Evolutionary conservation across 2,113 vertebrate species (phyloP).

Genomic region (Brachionichthys hirsutus): DNA sequence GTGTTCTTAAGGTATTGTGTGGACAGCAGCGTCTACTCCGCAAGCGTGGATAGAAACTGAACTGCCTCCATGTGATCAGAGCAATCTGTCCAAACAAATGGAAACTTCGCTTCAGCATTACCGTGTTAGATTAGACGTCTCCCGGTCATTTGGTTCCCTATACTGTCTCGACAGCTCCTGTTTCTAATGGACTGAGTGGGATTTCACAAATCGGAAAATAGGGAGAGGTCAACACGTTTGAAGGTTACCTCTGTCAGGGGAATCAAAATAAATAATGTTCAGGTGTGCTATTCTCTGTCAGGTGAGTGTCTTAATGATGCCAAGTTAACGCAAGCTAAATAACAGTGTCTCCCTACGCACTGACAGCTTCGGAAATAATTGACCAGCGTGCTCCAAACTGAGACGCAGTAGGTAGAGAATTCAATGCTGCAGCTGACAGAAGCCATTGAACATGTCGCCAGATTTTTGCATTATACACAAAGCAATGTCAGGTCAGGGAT

Average conservation of each 20-base stretch:
- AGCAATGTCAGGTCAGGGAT: constrained; percentile 81
- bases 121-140: constrained; percentile 65
- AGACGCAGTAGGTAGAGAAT: constrained; percentile 81
- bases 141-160: constrained; percentile 61
- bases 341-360: constrained; percentile 75
- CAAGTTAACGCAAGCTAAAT: constrained; percentile 84
- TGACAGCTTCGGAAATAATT: constrained; percentile 86
- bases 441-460: constrained; percentile 81
- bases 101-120: constrained; percentile 46
- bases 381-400: constrained; percentile 81
- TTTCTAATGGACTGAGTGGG: constrained; percentile 64
- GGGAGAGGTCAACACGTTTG: constrained; percentile 73
- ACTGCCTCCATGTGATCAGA: constrained; percentile 57
- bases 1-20: constrained; percentile 31
- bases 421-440: constrained; percentile 82
- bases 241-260: constrained; percentile 75
- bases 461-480: constrained; percentile 81
- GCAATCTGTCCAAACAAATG: constrained; percentile 70
- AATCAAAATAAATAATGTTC: constrained; percentile 80
- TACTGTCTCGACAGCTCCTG: constrained; percentile 59
- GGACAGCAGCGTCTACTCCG: constrained; percentile 37
- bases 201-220: constrained; percentile 59
- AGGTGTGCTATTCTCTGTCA: constrained; percentile 75
- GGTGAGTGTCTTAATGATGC: constrained; percentile 79
- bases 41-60: constrained; percentile 24